Base-by-base conservation (phyloP, 2,888 invertebrate genomes). In the Aleiodes testaceus region DNA sequence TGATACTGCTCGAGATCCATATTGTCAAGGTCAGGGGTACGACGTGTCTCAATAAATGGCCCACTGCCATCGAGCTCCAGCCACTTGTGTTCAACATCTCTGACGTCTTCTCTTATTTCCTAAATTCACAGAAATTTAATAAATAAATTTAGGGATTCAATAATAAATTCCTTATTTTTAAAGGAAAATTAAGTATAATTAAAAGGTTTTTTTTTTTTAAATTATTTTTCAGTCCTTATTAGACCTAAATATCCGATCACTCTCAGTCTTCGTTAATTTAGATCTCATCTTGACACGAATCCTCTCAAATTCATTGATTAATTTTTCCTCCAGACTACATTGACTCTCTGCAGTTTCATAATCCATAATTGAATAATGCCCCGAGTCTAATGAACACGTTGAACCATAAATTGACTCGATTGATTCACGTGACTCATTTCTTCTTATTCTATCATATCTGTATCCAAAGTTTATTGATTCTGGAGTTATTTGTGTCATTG, bases 1-100 rank as follows among this genome's bases (percentile, higher is more conserved):
- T 94, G 93, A 84, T 94, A 94, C 84, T 94, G 93, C 79, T 94
- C 95, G 85, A 95, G 88, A 83, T 95, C 95, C 88, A 93, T 93
- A 79, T 92, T 93, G 84, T 96, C 96, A 80, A 93, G 92, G 82
- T 94, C 93, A 11, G 93, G 93, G 63, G 93, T 93, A 77, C 92
- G 90, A 81, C 92, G 90, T 9, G 92, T 91, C 84, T 92, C 93
- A 73, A 91, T 89, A 78, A 89, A 91, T 0, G 90, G 89, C 0
- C 44, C n/a, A 67, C 80, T 85, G 72, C 85, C 88, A 80, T 91
- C 91, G 72, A 89, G 88, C 79, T 91, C 90, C 78, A 92, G 88
- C 93, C 93, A 93, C 86, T 92, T 92, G 79, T 91, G 89, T 79
- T 92, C 92, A 61, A 91, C 89, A 64, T 88, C 88, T 47, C 88